Evolutionary conservation across 1,140 invertebrate genomes (phyloP).

Genomic region (Drosophila tristis): DNA sequence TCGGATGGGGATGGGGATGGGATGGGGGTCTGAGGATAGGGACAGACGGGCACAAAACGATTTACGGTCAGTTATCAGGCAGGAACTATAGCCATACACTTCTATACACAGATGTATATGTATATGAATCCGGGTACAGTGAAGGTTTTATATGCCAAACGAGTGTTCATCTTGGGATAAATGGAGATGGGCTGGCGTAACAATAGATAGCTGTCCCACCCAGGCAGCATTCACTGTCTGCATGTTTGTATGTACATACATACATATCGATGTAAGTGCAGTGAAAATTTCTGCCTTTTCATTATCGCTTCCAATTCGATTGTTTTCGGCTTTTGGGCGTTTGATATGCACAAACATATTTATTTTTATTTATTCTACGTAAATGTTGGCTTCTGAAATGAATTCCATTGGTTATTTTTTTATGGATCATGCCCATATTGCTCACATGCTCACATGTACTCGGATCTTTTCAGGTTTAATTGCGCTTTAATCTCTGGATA

Average conservation of each 20-base stretch:
- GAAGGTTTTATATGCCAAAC: no score
- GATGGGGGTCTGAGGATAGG: neutral
- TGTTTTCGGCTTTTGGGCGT: conserved; percentile 23
- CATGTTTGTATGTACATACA: conserved; percentile 41
- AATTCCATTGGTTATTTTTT: conserved; percentile 1
- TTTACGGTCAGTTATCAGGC: conserved; percentile 40
- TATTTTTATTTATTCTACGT: conserved; percentile 5
- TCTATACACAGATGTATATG: conserved; percentile 1
- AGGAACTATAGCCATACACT: conserved; percentile 15
- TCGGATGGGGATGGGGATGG: neutral
- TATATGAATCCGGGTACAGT: neutral
- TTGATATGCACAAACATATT: neutral
- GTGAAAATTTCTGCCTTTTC: conserved; percentile 37
- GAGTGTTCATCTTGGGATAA: neutral
- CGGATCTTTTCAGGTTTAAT: no score
- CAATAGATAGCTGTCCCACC: no score
- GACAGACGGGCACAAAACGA: conserved; percentile 25
- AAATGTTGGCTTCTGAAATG: conserved; percentile 3
- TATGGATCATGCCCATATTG: neutral
- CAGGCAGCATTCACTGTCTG: conserved; percentile 4
- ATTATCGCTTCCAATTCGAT: conserved; percentile 49
- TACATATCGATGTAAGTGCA: conserved; percentile 2
- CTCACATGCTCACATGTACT: no score
- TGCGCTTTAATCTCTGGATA: no score
- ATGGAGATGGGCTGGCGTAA: no score